Base-by-base conservation (phyloP, 2,888 invertebrate genomes). In the Laothoe populi region DNA sequence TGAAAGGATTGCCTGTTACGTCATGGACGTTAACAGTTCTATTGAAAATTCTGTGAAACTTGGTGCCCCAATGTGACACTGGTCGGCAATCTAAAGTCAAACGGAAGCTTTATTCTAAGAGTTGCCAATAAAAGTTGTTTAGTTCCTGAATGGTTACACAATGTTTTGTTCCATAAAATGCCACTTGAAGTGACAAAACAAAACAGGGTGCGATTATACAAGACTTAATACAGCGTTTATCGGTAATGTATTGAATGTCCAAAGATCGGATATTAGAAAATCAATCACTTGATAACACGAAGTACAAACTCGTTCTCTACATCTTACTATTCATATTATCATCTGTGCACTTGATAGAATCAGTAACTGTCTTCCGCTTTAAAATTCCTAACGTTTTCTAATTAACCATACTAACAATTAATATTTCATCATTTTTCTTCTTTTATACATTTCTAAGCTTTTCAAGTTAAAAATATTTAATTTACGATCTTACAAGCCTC, bases 281-380 rank as follows among this genome's bases (percentile, higher is more conserved):
- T 4, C 4, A 45, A 48, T n/a, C 44, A 44, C 24, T n/a, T n/a
- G 48, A 49, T 13, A 49, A 49, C 31, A 49, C 49, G 31, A 49
- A 49, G 8, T 31, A 49, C 16, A 49, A 16, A 31, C 10, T 16
- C 26, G 16, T 49, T 49, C 26, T 16, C 26, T 13, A 19, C 19
- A 53, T 19, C 11, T 19, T 11, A 1, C 2, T 8, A n/a, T n/a
- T n/a, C n/a, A n/a, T n/a, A 26, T 31, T 31, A n/a, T n/a, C 24
- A n/a, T 7, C 13, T 16, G 49, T 49, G 31, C 49, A 49, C 49
- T 31, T 3, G 10, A 26, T 31, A 31, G 31, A 31, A 16, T 26
- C 5, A 48, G 16, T 53, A 53, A 53, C 35, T 35, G 31, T 53
- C 53, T 58, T 19, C 16, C n/a, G 58, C 58, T 42, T 40, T 16